These are phyloP conservation scores for Melozone crissalis DNA, from an alignment of 2,113 vertebrate species.

Conservation along the genomic window DNA sequence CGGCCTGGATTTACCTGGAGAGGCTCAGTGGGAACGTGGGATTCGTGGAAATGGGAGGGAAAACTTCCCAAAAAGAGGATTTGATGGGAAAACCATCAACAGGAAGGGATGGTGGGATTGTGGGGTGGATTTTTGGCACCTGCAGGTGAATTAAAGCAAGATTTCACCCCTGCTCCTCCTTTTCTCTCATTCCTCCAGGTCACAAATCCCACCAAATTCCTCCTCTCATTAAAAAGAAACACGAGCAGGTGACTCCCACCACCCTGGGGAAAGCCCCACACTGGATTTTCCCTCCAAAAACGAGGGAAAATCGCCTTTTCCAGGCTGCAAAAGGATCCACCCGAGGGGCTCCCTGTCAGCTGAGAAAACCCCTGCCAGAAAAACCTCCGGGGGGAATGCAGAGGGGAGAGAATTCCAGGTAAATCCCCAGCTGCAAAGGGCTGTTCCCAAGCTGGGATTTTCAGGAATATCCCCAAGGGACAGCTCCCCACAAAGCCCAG, in stretches of 20 bases:
- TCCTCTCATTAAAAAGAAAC: not conserved
- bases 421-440: not conserved
- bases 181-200: not conserved
- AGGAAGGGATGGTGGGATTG: not conserved
- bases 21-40: not conserved
- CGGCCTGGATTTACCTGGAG: not conserved
- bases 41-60: not conserved
- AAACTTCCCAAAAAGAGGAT: not conserved
- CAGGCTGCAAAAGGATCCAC: not conserved
- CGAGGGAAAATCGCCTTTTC: not conserved
- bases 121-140: not conserved
- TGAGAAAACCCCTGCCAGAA: not conserved
- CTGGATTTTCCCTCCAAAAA: not conserved
- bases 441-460: not conserved
- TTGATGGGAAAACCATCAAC: accelerated
- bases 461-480: not conserved
- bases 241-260: not conserved
- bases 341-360: accelerated
- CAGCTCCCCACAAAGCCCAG: not conserved
- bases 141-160: not conserved
- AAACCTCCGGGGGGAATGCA: accelerated
- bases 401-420: not conserved
- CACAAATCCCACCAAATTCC: not conserved
- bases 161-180: not conserved
- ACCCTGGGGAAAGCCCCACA: accelerated